Base-by-base conservation (phyloP, 2,888 invertebrate genomes). In the Temnothorax ravouxi region DNA sequence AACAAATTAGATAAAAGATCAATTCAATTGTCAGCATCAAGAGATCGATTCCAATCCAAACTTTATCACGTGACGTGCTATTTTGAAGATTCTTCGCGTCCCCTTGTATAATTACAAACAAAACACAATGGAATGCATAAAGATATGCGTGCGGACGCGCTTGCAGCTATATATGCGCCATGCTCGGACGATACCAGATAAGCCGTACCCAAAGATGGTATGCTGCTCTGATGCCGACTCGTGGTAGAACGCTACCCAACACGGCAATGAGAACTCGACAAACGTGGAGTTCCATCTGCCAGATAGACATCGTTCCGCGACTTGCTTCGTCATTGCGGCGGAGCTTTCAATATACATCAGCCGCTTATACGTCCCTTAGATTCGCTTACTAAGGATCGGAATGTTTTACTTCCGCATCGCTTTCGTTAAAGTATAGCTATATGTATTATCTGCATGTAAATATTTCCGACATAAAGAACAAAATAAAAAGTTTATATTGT, bases 61-160 rank as follows among this genome's bases (percentile, higher is more conserved):
- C 91, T 90, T 90, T 91, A 90, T 89, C 89, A 91, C 89, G 91
- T 90, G 92, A 92, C 89, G 87, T 85, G 72, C 67, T 72, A 86
- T 82, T 64, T 76, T 34, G 34, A 76, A 76, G 79, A 87, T 86
- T 72, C 86, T 87, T 84, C 66, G 67, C 83, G 86, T 87, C 86
- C 86, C 87, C 90, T 86, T 88, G 84, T 91, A 92, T 93, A 94
- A 94, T 94, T 94, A 92, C 90, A 88, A 86, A 86, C 89, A 91
- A 92, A 93, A 92, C 89, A 93, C 92, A 92, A 93, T 93, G 93
- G 93, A 93, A 94, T 93, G 92, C 90, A 89, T 89, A 87, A 89
- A 89, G 93, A 91, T 91, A 93, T 92, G 93, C 91, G 88, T 83
- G 89, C 81, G 88, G 89, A 92, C 91, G 89, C 90, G 91, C 91